phyloP scores from a whole-genome alignment of 30 jellyfish, hydroid and myxozoan species.

The Catostylus mosaicus region DNA sequence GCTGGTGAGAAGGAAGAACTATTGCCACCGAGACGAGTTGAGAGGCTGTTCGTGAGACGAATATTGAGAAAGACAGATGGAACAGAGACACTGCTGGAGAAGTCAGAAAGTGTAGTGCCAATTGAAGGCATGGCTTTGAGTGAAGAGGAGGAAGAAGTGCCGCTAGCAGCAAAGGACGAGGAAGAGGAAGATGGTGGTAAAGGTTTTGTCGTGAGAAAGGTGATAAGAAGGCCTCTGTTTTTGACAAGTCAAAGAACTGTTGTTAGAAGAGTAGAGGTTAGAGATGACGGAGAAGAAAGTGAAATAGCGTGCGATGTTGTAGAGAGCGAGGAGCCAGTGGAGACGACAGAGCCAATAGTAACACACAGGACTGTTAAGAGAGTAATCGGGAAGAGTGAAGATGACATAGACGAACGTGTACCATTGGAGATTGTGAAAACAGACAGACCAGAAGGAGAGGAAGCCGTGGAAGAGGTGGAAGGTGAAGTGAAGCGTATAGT shows the following conservation, averaged over 20 bases:
- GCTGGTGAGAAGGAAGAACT: neutral
- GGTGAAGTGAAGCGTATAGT: conserved; percentile 77
- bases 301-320: conserved; percentile 55
- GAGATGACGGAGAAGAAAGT: conserved; percentile 50
- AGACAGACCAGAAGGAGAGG: conserved; percentile 73
- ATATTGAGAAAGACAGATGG: conserved; percentile 83
- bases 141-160: conserved; percentile 15
- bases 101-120: conserved; percentile 74
- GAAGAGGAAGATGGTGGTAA: conserved; percentile 36
- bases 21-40: conserved; percentile 62
- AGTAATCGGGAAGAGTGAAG: conserved; percentile 47
- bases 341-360: conserved; percentile 54
- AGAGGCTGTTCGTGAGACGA: conserved; percentile 77
- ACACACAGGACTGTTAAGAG: conserved; percentile 65
- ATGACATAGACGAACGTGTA: conserved; percentile 39
- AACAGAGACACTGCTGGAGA: conserved; percentile 65
- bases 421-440: conserved; percentile 73
- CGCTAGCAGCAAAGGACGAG: neutral
- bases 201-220: conserved; percentile 54
- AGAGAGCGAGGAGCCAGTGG: conserved; percentile 48
- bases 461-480: conserved; percentile 55
- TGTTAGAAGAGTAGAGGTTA: conserved; percentile 21
- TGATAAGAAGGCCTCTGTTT: conserved; percentile 70
- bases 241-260: conserved; percentile 79
- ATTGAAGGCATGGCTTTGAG: conserved; percentile 20